These are phyloP conservation scores for Aelia acuminata DNA, from an alignment of 2,888 invertebrate species.

Conservation along the genomic window DNA sequence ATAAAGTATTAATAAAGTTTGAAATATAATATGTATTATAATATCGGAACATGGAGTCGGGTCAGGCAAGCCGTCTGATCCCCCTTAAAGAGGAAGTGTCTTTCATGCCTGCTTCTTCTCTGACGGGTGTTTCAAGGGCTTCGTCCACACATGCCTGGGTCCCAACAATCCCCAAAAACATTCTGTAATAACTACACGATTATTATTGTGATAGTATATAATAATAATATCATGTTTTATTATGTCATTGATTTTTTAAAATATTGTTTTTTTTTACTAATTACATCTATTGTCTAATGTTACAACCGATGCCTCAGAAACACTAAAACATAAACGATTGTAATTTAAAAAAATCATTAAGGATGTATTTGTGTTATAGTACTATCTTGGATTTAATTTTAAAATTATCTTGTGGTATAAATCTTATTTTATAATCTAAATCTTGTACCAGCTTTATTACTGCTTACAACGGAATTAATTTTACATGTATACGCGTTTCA, in stretches of 20 bases:
- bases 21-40: background rate
- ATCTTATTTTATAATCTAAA: background rate
- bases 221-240: too few relatives aligned
- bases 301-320: background rate
- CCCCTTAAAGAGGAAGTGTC: slow-evolving; percentile 21
- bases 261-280: too few relatives aligned
- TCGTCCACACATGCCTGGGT: slow-evolving; percentile 13
- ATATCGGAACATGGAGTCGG: background rate
- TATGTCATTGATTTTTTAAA: too few relatives aligned
- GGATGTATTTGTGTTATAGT: background rate
- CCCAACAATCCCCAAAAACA: background rate
- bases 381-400: background rate
- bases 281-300: too few relatives aligned
- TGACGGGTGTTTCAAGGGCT: slow-evolving; percentile 11
- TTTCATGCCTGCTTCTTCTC: slow-evolving; percentile 28
- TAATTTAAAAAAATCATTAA: too few relatives aligned
- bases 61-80: background rate
- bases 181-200: background rate
- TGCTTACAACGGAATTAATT: background rate
- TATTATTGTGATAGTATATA: too few relatives aligned
- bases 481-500: background rate
- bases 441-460: background rate
- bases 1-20: too few relatives aligned
- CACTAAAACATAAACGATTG: background rate
- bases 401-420: background rate